These are phyloP conservation scores for Balanococcus diminutus DNA, from an alignment of 2,888 invertebrate species.

Conservation along the genomic window DNA sequence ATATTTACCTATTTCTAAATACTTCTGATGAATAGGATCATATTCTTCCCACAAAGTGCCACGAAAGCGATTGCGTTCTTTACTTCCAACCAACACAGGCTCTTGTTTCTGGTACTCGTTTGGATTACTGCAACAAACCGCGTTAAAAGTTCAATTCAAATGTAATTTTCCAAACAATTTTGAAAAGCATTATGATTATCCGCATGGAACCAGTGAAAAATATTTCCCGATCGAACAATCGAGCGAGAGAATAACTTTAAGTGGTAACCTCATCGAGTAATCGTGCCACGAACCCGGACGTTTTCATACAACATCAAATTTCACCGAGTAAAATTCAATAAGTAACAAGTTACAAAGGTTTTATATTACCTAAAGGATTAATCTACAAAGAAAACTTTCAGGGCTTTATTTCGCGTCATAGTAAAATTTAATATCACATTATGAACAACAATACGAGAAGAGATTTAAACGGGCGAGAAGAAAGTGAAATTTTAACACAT, in stretches of 20 bases:
- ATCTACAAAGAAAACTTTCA: slow-evolving; percentile 17
- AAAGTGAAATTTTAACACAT: slow-evolving; percentile 31
- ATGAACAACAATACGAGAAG: neutral
- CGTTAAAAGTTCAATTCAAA: neutral
- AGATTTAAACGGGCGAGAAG: neutral
- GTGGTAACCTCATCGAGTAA: neutral
- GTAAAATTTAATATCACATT: slow-evolving; percentile 20
- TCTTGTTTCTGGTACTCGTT: slow-evolving; percentile 75
- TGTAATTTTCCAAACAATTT: neutral
- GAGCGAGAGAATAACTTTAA: neutral
- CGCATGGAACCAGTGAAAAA: neutral
- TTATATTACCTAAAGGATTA: slow-evolving; percentile 7
- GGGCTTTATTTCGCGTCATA: slow-evolving; percentile 21
- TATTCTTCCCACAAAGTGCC: slow-evolving; percentile 90
- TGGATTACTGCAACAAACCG: slow-evolving; percentile 72
- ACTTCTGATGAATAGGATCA: slow-evolving; percentile 90
- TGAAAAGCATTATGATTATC: too few species aligned
- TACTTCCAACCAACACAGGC: slow-evolving; percentile 76
- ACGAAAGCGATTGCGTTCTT: slow-evolving; percentile 83
- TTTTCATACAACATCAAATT: neutral
- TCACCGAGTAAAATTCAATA: slow-evolving; percentile 3
- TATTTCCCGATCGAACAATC: slow-evolving; percentile 26
- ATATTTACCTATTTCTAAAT: slow-evolving; percentile 85
- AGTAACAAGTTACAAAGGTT: slow-evolving; percentile 20
- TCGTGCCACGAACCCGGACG: neutral